Evolutionary conservation across 2,797 vertebrate genomes (phyloP).

Genomic region (Macropus fuliginosus): DNA sequence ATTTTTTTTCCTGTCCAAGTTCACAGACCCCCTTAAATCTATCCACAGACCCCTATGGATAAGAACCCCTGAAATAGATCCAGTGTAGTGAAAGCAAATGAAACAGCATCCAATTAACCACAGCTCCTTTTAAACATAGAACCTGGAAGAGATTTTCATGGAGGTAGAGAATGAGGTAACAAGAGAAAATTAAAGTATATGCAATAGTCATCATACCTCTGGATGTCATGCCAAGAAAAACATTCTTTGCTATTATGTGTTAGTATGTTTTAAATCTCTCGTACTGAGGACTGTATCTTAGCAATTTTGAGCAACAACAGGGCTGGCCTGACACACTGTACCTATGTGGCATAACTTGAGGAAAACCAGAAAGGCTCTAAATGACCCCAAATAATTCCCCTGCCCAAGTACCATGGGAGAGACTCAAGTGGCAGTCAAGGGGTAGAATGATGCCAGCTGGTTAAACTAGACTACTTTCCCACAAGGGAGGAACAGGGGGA

Average conservation of each 20-base stretch:
- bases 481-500: not conserved
- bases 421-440: not conserved
- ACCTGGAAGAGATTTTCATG: not conserved
- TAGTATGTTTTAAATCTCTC: not conserved
- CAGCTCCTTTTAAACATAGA: not conserved
- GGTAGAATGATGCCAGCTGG: not conserved
- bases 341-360: not conserved
- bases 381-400: not conserved
- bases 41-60: not conserved
- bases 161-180: not conserved
- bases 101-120: not conserved
- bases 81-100: not conserved
- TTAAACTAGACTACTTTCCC: not conserved
- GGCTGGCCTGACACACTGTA: not conserved
- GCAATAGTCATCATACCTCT: not conserved
- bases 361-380: not conserved
- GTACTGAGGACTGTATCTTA: not conserved
- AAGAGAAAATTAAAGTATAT: slow-evolving; percentile 30
- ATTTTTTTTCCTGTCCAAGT: not conserved
- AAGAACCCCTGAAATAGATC: not conserved
- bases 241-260: slow-evolving; percentile 21
- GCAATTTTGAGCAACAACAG: not conserved
- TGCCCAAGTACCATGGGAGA: not conserved
- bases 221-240: slow-evolving; percentile 4
- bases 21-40: not conserved